phyloP scores from a whole-genome alignment of 2,888 invertebrate genomes.

The Athripsodes cinereus region DNA sequence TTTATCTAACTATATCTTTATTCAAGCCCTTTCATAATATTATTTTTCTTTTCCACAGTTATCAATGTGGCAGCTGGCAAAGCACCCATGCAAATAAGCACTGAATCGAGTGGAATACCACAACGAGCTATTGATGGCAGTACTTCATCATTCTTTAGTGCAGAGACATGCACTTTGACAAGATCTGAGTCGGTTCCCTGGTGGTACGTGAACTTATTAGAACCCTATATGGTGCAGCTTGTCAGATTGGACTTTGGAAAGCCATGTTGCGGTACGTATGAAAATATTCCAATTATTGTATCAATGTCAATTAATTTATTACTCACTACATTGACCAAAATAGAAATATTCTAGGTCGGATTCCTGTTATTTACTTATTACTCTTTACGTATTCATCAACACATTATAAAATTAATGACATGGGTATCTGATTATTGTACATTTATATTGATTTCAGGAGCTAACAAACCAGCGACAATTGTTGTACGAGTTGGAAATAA shows the following conservation, averaged over 20 bases:
- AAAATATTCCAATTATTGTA: no score
- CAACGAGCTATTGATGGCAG: constrained; percentile 90
- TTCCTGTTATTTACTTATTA: background rate
- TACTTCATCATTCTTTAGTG: constrained; percentile 72
- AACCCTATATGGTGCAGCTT: constrained; percentile 92
- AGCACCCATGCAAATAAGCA: constrained; percentile 90
- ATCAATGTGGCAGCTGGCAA: constrained; percentile 91
- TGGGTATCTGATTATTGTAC: background rate
- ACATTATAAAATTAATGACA: background rate
- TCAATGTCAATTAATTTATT: no score
- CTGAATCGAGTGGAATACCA: constrained; percentile 75
- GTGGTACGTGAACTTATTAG: constrained; percentile 93
- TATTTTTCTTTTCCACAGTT: constrained; percentile 49
- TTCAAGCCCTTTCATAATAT: background rate
- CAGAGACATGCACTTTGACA: constrained; percentile 83
- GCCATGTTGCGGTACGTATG: constrained; percentile 83
- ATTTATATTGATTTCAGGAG: constrained; percentile 46
- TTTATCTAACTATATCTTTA: no score
- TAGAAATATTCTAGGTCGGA: no score
- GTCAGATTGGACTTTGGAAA: constrained; percentile 88
- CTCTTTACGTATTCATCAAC: background rate
- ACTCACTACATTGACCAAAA: no score
- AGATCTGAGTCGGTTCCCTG: constrained; percentile 79
- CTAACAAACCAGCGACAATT: constrained; percentile 74
- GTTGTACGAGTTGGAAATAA: constrained; percentile 90